Evolutionary conservation across 2,113 vertebrate genomes (phyloP).

Genomic region (Esox niger): DNA sequence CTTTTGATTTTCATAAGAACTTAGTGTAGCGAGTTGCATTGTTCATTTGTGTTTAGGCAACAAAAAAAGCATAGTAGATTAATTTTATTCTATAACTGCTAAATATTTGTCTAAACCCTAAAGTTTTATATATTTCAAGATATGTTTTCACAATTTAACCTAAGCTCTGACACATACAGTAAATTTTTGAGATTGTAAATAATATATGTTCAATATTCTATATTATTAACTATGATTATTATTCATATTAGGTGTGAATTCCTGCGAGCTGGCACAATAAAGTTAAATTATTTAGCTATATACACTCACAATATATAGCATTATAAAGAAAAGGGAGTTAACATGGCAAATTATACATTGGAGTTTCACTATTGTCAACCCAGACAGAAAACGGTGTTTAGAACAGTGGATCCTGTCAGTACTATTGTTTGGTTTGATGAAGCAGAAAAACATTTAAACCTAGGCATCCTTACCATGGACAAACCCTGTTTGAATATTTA

Average conservation of each 20-base stretch:
- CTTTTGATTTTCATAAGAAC: constrained; percentile 55
- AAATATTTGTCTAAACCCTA: constrained; percentile 73
- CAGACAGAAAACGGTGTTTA: constrained; percentile 31
- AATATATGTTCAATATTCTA: constrained; percentile 82
- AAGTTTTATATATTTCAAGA: constrained; percentile 76
- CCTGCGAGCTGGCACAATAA: constrained; percentile 58
- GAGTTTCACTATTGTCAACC: constrained; percentile 34
- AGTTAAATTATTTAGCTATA: constrained; percentile 53
- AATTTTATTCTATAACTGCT: constrained; percentile 67
- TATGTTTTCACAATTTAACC: constrained; percentile 74
- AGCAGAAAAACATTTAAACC: constrained; percentile 34
- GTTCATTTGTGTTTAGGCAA: constrained; percentile 64
- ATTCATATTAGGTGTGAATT: constrained; percentile 84
- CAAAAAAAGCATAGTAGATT: constrained; percentile 59
- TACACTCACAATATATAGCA: constrained; percentile 44
- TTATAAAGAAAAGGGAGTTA: constrained; percentile 40
- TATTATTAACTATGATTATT: constrained; percentile 65
- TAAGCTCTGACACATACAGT: constrained; percentile 60
- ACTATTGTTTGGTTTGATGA: constrained; percentile 27
- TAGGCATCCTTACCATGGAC: constrained; percentile 34
- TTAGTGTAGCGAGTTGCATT: constrained; percentile 66
- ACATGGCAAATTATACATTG: constrained; percentile 21
- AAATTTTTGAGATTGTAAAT: constrained; percentile 94
- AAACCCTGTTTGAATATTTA: constrained; percentile 65
- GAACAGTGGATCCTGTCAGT: constrained; percentile 31